Evolutionary conservation across 53 echinoderm and acorn worm genomes (phyloP), one percentile per base, ranked within the genome.

Genomic region (Holothuria scabra): DNA sequence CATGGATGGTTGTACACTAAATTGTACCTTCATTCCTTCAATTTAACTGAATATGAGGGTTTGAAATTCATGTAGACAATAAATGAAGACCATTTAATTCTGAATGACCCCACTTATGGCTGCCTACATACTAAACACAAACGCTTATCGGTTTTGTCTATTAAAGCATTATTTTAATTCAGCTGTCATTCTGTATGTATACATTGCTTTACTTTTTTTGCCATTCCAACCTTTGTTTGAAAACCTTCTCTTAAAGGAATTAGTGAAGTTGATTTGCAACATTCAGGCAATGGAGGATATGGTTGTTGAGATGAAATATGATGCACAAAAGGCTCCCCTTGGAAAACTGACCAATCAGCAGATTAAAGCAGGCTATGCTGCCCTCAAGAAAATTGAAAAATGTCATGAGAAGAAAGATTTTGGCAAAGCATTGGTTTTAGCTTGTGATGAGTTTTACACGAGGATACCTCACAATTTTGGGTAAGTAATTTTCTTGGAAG

Each of bases 251-350:
- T 41, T 41, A 20, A 67, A 97, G 97, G 94, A 92, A 62, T 60
- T 97, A 44, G 83, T 97, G 35, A 82, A 67, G 23, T 80, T 97
- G 80, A 94, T 97, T 78, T 97, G 97, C 76, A 94, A 94, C 64
- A 84, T 94, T 12, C 88, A 94, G 74, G 90, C 97, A 31, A 97
- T 97, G 97, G 94, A 94, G 68, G 97, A 97, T 56, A 82, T 94
- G 83, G 92, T 97, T 65, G 86, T 97, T 13, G 97, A 97, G 87
- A 97, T 97, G 97, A 97, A 97, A 61, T 97, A 97, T 46, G 97
- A 97, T 59, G 94, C 97, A 4, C 91, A 94, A 89, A 97, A 97
- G 65, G 97, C 97, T 8, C 97, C 97, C 3, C 80, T 97, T n/a
- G 97, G 97, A 25, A 97, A 97, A 84, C 87, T 97, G 29, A 97